Percentiles rank a stretch among this genome's conserved stretches.
These are phyloP conservation scores for Hormaphis cornu DNA, from an alignment of 1,140 invertebrate species.

Conservation along the genomic window DNA sequence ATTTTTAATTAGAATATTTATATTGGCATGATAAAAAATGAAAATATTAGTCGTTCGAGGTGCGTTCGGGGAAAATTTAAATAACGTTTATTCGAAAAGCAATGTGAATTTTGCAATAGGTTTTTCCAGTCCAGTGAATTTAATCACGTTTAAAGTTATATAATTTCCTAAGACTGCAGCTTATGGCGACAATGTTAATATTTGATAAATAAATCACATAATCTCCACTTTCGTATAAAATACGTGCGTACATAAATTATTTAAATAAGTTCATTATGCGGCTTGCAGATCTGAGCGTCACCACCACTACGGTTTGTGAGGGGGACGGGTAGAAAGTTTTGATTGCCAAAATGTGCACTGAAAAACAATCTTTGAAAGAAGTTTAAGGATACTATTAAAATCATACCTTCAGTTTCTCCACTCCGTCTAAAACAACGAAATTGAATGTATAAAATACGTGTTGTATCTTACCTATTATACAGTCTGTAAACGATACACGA, in stretches of 20 bases:
- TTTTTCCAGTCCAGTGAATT: constrained; percentile 1
- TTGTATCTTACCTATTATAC: no score
- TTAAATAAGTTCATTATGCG: constrained; percentile 30
- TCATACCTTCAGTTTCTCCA: neutral
- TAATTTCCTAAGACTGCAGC: constrained; percentile 19
- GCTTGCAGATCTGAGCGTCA: constrained; percentile 6
- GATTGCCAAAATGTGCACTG: constrained; percentile 31
- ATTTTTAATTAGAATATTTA: no score
- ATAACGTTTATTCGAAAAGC: constrained; percentile 10
- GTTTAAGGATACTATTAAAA: constrained; percentile 8
- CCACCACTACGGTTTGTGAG: neutral
- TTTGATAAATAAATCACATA: constrained; percentile 27
- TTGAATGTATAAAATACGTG: no score
- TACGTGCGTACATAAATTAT: constrained; percentile 28
- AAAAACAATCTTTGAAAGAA: constrained; percentile 21
- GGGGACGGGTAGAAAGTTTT: constrained; percentile 5
- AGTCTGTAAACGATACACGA: no score
- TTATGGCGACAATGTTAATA: constrained; percentile 9
- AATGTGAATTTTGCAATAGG: constrained; percentile 15
- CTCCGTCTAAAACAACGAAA: neutral
- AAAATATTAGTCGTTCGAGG: neutral
- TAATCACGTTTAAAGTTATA: constrained; percentile 22
- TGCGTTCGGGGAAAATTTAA: neutral
- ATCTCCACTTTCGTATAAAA: constrained; percentile 15
- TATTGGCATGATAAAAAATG: neutral